Evolutionary conservation across 2,113 vertebrate species (phyloP), one percentile per base, ranked within the genome.

Genomic region (Myrmecobius fasciatus): DNA sequence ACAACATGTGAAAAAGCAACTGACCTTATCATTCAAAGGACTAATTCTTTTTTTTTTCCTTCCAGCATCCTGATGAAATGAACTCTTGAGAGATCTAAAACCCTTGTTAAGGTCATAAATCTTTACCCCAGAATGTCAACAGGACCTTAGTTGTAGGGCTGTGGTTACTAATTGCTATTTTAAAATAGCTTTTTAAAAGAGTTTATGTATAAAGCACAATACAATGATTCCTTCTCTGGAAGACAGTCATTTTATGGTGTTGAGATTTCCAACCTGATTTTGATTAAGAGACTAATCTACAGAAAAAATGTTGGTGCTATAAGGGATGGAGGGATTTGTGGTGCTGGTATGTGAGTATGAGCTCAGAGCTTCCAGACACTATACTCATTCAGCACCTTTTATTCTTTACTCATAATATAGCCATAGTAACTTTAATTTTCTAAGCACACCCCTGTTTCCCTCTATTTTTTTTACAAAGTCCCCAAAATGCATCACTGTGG

Each of bases 101-200:
- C 47, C 36, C 91, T 83, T 94, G 89, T 92, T 91, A 95, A 94
- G n/a, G 56, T 93, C 56, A 95, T 49, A 90, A 0, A 3, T 93
- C 52, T 94, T 60, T 91, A 52, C 11, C 92, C 53, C 88, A 93
- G 92, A 52, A 93, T 91, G 22, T 8, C 24, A 54, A 24, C 10
- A 31, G 25, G 93, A 96, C 8, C 20, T 95, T 91, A 54, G 91
- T 31, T 89, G 24, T 12, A 91, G 75, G 49, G 31, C n/a, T 51
- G 6, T 56, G n/a, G 52, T 89, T 93, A 26, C 91, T 46, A 92
- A 53, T n/a, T 89, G 89, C n/a, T 26, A 92, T 48, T 89, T 93
- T 49, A 93, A 46, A 92, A 92, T 52, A 24, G 22, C 46, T 89
- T 28, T 83, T 20, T 83, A 24, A 43, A 83, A 43, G 67, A 83